Evolutionary conservation across 1,140 invertebrate genomes (phyloP).

Genomic region (Diabrotica undecimpunctata): DNA sequence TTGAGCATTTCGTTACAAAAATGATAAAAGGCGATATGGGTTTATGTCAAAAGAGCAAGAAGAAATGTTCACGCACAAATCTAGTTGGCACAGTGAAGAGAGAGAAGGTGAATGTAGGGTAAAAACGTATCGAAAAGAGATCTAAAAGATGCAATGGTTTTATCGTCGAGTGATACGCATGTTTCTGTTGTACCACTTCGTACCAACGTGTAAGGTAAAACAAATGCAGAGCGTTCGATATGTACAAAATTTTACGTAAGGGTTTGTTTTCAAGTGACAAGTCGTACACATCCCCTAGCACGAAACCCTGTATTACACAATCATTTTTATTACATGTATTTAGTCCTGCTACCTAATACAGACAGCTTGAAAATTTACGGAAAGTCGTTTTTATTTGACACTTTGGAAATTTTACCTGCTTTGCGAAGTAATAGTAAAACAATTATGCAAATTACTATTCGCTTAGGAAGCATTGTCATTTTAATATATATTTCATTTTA

Average conservation of each 20-base stretch:
- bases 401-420: too few species aligned
- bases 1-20: not conserved
- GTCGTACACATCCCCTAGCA: not conserved
- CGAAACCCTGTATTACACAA: not conserved
- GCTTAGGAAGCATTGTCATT: too few species aligned
- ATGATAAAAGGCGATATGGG: not conserved
- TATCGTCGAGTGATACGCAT: constrained; percentile 34
- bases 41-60: constrained; percentile 10
- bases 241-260: constrained; percentile 27
- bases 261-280: constrained; percentile 8
- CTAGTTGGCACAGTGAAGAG: constrained; percentile 1
- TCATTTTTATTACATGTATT: too few species aligned
- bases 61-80: constrained; percentile 10
- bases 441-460: too few species aligned
- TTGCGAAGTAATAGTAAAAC: too few species aligned
- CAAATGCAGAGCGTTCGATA: constrained; percentile 30
- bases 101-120: constrained; percentile 11
- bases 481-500: too few species aligned
- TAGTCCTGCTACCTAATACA: too few species aligned
- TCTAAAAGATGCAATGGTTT: constrained; percentile 21
- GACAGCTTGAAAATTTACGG: too few species aligned
- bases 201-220: constrained; percentile 27
- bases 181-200: constrained; percentile 31
- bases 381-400: too few species aligned
- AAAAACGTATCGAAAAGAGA: constrained; percentile 19